Percentiles rank a stretch among this genome's conserved stretches.
phyloP scores from a whole-genome alignment of 2,113 vertebrate species.

The Caloenas nicobarica region DNA sequence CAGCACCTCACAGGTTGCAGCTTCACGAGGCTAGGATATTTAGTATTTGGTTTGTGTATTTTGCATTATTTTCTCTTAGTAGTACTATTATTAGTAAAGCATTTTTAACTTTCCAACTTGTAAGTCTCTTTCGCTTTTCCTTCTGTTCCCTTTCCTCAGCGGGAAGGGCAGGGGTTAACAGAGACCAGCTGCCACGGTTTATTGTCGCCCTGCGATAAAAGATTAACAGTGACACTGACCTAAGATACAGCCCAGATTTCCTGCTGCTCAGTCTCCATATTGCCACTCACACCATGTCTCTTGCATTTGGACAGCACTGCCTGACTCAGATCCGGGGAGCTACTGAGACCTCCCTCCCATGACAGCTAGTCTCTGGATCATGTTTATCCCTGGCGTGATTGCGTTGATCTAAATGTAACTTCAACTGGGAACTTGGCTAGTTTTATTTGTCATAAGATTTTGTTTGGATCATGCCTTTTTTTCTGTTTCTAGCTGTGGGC shows the following conservation, averaged over 20 bases:
- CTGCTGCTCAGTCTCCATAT: not conserved
- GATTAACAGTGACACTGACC: too few species aligned
- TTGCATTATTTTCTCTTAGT: too few species aligned
- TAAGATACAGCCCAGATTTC: not conserved
- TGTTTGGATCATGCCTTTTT: not conserved
- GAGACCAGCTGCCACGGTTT: too few species aligned
- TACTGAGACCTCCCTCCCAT: not conserved
- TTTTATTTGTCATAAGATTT: not conserved
- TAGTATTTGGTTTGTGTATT: too few species aligned
- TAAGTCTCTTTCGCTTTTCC: too few species aligned
- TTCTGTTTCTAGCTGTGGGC: not conserved
- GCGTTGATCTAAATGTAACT: not conserved
- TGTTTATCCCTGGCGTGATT: not conserved
- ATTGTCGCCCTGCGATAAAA: too few species aligned
- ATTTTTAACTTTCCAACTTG: too few species aligned
- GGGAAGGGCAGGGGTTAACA: too few species aligned
- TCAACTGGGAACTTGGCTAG: fast-evolving
- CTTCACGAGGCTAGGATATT: too few species aligned
- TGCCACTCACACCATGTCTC: not conserved
- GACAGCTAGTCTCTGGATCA: not conserved
- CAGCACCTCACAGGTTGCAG: too few species aligned
- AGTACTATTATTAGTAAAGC: too few species aligned
- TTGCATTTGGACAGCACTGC: fast-evolving
- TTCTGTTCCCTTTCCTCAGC: too few species aligned
- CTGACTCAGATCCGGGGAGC: not conserved